Evolutionary conservation across 1,140 invertebrate species (phyloP).

Genomic region (Drosophila littoralis): DNA sequence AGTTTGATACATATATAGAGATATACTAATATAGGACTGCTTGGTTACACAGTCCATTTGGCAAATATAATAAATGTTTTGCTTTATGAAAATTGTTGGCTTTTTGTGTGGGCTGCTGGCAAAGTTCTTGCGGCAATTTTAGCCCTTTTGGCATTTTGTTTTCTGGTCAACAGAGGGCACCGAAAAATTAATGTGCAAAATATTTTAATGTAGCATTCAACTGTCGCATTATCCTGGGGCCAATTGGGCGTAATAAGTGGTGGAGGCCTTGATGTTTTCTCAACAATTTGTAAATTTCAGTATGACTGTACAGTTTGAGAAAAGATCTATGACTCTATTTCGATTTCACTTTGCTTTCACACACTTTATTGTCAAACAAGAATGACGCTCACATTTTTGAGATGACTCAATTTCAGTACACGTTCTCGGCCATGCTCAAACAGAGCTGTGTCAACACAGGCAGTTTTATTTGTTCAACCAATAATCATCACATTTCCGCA

Average conservation of each 20-base stretch:
- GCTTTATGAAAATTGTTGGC: constrained; percentile 53
- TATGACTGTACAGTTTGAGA: not conserved
- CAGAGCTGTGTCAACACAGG: constrained; percentile 39
- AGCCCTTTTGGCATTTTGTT: constrained; percentile 42
- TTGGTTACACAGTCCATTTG: constrained; percentile 67
- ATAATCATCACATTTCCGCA: constrained; percentile 82
- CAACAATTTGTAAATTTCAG: not conserved
- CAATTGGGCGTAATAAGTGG: constrained; percentile 52
- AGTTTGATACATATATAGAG: constrained; percentile 19
- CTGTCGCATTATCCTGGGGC: constrained; percentile 27
- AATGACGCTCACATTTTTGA: constrained; percentile 25
- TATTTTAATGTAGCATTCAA: constrained; percentile 73
- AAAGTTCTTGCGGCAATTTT: constrained; percentile 35
- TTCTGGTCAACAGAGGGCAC: constrained; percentile 54
- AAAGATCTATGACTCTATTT: not conserved
- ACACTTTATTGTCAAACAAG: constrained; percentile 18
- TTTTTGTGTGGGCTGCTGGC: constrained; percentile 52
- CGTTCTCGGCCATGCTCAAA: constrained; percentile 20
- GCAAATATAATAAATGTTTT: constrained; percentile 80
- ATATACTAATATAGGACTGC: constrained; percentile 1
- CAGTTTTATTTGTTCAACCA: constrained; percentile 65
- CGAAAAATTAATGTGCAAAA: constrained; percentile 69
- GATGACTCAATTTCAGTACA: constrained; percentile 34
- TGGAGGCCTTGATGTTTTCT: constrained; percentile 3
- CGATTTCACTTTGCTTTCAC: not conserved